Evolutionary conservation across 2,113 vertebrate species (phyloP), one percentile per base, ranked within the genome.

Genomic region (Pseudolaguvia tuberculata): DNA sequence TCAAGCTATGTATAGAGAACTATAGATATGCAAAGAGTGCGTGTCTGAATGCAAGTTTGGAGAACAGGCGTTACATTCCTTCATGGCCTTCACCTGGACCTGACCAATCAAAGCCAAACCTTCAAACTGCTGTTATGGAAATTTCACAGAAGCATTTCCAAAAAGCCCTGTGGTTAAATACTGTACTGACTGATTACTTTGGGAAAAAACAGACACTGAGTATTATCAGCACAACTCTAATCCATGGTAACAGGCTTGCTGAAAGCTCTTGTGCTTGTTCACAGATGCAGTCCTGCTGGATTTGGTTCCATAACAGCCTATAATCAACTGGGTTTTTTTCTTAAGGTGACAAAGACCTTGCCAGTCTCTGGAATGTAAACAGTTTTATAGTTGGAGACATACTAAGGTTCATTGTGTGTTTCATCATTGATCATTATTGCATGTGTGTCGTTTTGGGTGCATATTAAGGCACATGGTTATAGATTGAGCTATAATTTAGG

Each of bases 11-110:
- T 86, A 83, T 86, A 86, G 85, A 84, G 81, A 80, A 82, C 48
- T 31, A 66, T 82, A 83, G 82, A 82, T 85, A 82, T 88, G 85
- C 80, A 53, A 79, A 75, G 79, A 70, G 86, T 88, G 83, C 85
- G 87, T 91, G 90, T 87, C 86, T 90, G 88, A 91, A 92, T 91
- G 89, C 79, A 21, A 80, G 84, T 89, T 89, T 81, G 78, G 53
- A 78, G 75, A 62, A 75, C 80, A 87, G 84, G 87, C 86, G 83
- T 80, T 85, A 83, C 67, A 62, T 84, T 81, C 76, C 71, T 84
- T 78, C 81, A 76, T 47, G 75, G 78, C 85, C 75, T 81, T 91
- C 87, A 90, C 89, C 87, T 89, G 88, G 85, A 75, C 80, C 82
- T 83, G 83, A 75, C 57, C 35, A 77, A 17, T 71, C 69, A 67